A percentile compares a stretch with the other conserved stretches of the same genome.
Evolutionary conservation across 2,797 vertebrate species (phyloP).

Genomic region (Iguana delicatissima): DNA sequence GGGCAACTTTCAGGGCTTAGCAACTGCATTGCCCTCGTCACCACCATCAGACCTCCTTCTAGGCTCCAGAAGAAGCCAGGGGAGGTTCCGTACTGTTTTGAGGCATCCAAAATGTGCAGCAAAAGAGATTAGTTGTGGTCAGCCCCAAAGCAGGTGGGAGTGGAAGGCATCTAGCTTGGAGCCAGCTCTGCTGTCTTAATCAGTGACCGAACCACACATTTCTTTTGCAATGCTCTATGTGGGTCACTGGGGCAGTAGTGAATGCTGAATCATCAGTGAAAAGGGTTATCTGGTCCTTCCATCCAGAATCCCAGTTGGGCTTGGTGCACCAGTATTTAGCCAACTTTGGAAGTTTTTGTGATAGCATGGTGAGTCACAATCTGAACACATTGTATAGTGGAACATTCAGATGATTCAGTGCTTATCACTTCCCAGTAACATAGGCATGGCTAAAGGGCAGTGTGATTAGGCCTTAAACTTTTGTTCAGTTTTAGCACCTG

Average conservation of each 20-base stretch:
- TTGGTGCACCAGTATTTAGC: neutral
- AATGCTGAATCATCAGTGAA: neutral
- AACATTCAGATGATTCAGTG: neutral
- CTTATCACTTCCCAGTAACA: neutral
- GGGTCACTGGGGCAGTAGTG: neutral
- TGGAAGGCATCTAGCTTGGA: neutral
- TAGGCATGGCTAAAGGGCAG: neutral
- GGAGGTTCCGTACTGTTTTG: neutral
- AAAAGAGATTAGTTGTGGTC: neutral
- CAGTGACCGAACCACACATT: neutral
- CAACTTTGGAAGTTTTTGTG: neutral
- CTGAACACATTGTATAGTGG: neutral
- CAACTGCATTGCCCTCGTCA: neutral
- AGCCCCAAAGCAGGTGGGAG: neutral
- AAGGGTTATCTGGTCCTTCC: neutral
- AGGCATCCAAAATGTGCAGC: neutral
- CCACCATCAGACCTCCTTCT: neutral
- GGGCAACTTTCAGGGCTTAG: neutral
- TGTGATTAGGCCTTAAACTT: constrained; percentile 4
- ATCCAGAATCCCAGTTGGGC: neutral
- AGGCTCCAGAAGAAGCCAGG: neutral
- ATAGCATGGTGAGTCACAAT: constrained; percentile 14
- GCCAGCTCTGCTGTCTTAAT: neutral
- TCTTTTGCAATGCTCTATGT: neutral
- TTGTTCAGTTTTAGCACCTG: neutral